Base-by-base conservation (phyloP, 2,888 invertebrate species). In the Brachyopa scutellaris region DNA sequence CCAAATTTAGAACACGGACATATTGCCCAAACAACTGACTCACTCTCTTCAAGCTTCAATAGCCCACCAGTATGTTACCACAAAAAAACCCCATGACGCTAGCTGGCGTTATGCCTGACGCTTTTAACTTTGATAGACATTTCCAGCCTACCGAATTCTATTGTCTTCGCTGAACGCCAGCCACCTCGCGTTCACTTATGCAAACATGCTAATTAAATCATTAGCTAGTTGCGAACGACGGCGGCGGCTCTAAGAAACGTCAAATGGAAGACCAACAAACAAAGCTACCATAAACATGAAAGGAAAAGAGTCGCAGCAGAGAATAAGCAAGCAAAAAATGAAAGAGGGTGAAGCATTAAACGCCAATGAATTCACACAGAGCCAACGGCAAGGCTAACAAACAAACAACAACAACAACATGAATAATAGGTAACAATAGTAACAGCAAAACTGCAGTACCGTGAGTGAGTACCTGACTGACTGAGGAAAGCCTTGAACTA, bases 201-300 rank as follows among this genome's bases (percentile, higher is more conserved):
- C 67, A 79, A 74, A 74, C 61, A 55, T 17, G 61, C 19, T 73
- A 79, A 79, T 79, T 79, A 79, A 79, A 73, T 73, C 47, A 74
- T 79, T 73, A 64, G 19, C 57, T 15, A 23, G 42, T 6, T 42
- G 36, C 59, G 42, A 59, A 26, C 3, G 26, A n/a, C n/a, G n/a
- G n/a, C 33, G 23, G 59, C 38, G 45, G 21, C 38, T 47, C 62
- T 11, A 31, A 55, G 15, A 70, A 17, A 73, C 61, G 45, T 40
- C 73, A 38, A 64, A 64, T 64, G 40, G 77, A 59, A 72, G 64
- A 61, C 21, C 33, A 51, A 45, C 31, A 38, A 66, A 51, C 23
- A 26, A 33, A 29, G 15, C 2, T 31, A 36, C 7, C 15, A 5
- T 8, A 42, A 21, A 21, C 13, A 31, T n/a, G 15, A 13, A 5